phyloP scores from a whole-genome alignment of 23 tunicate species.

The Ciona savignyi region DNA sequence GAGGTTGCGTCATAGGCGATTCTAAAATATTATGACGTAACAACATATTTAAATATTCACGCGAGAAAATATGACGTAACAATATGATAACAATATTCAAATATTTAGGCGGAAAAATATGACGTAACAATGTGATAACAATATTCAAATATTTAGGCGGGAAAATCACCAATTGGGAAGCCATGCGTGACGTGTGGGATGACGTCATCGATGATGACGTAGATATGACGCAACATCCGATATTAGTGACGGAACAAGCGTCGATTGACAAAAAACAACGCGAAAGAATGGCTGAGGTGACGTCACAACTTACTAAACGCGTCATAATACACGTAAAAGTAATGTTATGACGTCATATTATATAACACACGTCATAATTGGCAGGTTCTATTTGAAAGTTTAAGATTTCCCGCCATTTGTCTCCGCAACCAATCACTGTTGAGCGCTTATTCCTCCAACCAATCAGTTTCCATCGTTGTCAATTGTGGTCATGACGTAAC shows the following conservation, averaged over 20 bases:
- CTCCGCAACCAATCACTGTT: conserved; percentile 54
- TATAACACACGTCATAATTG: background rate
- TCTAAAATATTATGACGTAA: too few relatives aligned
- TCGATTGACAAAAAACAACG: conserved; percentile 36
- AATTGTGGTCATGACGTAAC: conserved; percentile 62
- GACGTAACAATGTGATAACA: too few relatives aligned
- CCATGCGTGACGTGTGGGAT: conserved; percentile 26
- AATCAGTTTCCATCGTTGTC: conserved; percentile 50
- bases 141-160: too few relatives aligned
- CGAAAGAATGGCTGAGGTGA: conserved; percentile 70
- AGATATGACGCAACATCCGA: conserved; percentile 50
- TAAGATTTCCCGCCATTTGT: conserved; percentile 39
- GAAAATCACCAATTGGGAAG: conserved; percentile 42
- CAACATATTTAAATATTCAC: too few relatives aligned
- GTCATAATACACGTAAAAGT: too few relatives aligned
- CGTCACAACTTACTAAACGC: background rate
- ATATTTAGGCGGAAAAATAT: too few relatives aligned
- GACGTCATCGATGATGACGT: conserved; percentile 21
- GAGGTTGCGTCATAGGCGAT: too few relatives aligned
- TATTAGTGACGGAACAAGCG: conserved; percentile 51
- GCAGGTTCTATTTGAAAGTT: conserved; percentile 64
- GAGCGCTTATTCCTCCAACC: conserved; percentile 29
- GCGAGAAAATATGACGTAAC: too few relatives aligned
- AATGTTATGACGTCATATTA: too few relatives aligned
- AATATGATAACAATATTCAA: too few relatives aligned